Percentiles rank a stretch among this genome's conserved stretches.
These are phyloP conservation scores for Equus przewalskii DNA, from an alignment of 2,113 vertebrate genomes.

Conservation along the genomic window DNA sequence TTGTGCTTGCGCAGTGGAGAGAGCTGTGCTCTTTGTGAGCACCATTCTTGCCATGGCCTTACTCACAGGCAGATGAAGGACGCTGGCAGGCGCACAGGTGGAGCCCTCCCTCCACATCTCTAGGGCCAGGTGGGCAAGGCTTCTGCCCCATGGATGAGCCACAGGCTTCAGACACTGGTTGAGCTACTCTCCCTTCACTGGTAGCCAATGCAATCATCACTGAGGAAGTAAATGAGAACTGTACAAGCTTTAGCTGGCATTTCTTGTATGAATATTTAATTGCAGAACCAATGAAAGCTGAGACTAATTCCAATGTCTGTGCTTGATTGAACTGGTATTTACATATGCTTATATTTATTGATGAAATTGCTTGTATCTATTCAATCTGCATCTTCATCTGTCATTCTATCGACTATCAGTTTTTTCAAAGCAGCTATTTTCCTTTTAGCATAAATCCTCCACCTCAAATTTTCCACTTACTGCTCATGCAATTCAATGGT, in stretches of 20 bases:
- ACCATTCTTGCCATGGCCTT: fast-evolving
- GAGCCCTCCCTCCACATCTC: fast-evolving
- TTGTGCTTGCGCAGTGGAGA: fast-evolving
- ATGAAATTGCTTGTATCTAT: neutral
- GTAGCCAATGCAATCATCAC: fast-evolving
- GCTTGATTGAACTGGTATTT: neutral
- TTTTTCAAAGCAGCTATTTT: neutral
- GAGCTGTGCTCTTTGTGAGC: fast-evolving
- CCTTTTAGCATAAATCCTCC: neutral
- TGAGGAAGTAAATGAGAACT: fast-evolving
- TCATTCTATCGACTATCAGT: no score
- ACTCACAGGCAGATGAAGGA: neutral
- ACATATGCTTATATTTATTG: fast-evolving
- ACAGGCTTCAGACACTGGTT: fast-evolving
- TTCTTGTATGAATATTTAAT: neutral
- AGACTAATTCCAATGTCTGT: neutral
- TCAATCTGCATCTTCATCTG: neutral
- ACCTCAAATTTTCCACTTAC: neutral
- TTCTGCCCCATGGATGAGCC: fast-evolving
- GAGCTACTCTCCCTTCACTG: no score
- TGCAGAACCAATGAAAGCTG: neutral
- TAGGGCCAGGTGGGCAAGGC: fast-evolving
- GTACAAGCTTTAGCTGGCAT: fast-evolving
- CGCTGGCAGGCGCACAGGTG: fast-evolving
- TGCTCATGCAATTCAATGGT: neutral